A percentile compares a stretch with the other conserved stretches of the same genome.
Evolutionary conservation across 1,140 invertebrate species (phyloP).

Genomic region (Epicauta chinensis): DNA sequence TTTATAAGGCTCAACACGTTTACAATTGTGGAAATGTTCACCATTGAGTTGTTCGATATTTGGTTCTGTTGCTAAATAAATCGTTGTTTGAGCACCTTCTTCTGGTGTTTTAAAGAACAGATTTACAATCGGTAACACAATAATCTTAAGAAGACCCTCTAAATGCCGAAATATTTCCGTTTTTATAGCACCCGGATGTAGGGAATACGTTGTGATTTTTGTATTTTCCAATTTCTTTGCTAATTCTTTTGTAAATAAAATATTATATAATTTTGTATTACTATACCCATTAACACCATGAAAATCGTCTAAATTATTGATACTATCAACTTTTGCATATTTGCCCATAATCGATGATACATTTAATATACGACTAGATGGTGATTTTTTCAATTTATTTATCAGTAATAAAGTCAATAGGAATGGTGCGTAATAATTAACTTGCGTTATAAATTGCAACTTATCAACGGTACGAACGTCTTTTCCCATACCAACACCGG

Average conservation of each 20-base stretch:
- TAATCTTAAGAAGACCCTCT: constrained; percentile 11
- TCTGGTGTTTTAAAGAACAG: constrained; percentile 25
- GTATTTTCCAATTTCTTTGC: constrained; percentile 49
- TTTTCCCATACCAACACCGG: constrained; percentile 48
- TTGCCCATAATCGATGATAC: constrained; percentile 61
- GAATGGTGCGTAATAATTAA: constrained; percentile 52
- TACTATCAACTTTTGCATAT: constrained; percentile 51
- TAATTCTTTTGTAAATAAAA: constrained; percentile 60
- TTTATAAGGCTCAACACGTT: constrained; percentile 10
- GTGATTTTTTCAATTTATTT: constrained; percentile 46
- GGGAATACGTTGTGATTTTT: constrained; percentile 29
- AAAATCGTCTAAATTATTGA: constrained; percentile 52
- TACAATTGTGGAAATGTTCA: constrained; percentile 27
- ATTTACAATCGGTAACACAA: constrained; percentile 2
- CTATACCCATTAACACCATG: constrained; percentile 43
- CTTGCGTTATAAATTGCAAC: constrained; percentile 46
- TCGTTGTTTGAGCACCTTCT: constrained; percentile 32
- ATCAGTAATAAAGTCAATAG: constrained; percentile 50
- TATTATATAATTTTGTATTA: constrained; percentile 64
- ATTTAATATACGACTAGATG: constrained; percentile 60
- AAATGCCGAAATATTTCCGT: constrained; percentile 36
- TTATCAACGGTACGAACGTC: constrained; percentile 45
- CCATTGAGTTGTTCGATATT: constrained; percentile 23
- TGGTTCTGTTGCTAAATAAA: constrained; percentile 23
- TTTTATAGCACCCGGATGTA: constrained; percentile 37